A percentile compares a stretch with the other conserved stretches of the same genome.
phyloP scores from a whole-genome alignment of 2,888 invertebrate genomes.

The Alcis repandata region DNA sequence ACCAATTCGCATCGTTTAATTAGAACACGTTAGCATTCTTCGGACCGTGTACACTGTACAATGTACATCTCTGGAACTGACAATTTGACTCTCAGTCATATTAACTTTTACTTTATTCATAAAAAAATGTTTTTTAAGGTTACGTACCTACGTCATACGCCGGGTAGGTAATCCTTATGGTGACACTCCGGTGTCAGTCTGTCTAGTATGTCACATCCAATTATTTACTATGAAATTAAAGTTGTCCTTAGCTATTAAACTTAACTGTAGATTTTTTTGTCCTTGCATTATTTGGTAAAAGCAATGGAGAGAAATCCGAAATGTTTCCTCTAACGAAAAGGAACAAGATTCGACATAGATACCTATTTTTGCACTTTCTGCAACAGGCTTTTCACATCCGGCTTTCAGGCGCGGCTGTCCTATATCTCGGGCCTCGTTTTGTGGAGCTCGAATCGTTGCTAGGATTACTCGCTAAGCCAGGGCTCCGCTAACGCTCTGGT shows the following conservation, averaged over 20 bases:
- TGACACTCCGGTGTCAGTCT: no score
- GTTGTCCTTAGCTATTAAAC: no score
- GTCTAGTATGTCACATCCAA: no score
- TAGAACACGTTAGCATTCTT: constrained; percentile 46
- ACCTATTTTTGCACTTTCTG: neutral
- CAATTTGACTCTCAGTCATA: no score
- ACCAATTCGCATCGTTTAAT: constrained; percentile 53
- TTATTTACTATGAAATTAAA: no score
- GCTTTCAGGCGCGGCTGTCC: constrained; percentile 6
- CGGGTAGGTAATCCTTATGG: no score
- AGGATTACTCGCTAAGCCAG: constrained; percentile 30
- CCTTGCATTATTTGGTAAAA: neutral
- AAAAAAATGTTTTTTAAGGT: no score
- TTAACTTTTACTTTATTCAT: no score
- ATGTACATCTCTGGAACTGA: no score
- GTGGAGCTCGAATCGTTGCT: constrained; percentile 16
- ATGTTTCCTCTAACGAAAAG: neutral
- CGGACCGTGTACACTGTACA: neutral
- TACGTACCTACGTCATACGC: no score
- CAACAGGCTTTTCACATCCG: constrained; percentile 16
- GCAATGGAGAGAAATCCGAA: neutral
- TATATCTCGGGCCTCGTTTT: constrained; percentile 17
- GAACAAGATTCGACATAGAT: neutral
- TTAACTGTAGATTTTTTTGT: neutral
- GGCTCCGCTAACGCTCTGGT: constrained; percentile 20